Base-by-base conservation (phyloP, 2,797 vertebrate genomes). In the Parauchenoglanis punctatus region DNA sequence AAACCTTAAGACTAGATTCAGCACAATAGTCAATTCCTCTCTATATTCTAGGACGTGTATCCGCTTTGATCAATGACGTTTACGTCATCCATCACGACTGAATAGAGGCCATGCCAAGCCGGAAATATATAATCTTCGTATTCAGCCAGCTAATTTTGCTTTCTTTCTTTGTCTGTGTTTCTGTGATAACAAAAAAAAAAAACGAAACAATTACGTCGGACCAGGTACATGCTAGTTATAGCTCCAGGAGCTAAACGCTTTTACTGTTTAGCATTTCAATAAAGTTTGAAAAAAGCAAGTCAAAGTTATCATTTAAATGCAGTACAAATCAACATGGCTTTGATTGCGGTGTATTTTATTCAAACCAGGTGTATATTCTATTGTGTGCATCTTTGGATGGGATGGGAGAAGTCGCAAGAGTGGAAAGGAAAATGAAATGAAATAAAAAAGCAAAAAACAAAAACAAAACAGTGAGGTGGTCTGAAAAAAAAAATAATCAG, bases 151-250 rank as follows among this genome's bases (percentile, higher is more conserved):
- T 44, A 59, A 61, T 44, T 81, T 61, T 5, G 54, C 25, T 59
- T 81, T 61, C 20, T 61, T 80, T 56, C 46, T 15, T 52, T 56
- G 4, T 81, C 35, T 61, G 35, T 68, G 15, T 44, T 58, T 59
- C 65, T 75, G 40, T 49, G 52, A 68, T 56, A 13, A 46, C 17
- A 10, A 86, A 44, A 67, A 80, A 80, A 54, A 81, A 20, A 80
- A 65, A 56, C 40, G 58, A 52, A 81, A 25, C 17, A n/a, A 73
- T 49, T 49, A 49, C 49, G 31, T 35, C 54, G 5, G 49, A 54
- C 25, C 59, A 67, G 46, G n/a, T 68, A 58, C 31, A 28, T 63
- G 46, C 81, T 56, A 28, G 44, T 87, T 87, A 23, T n/a, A 76
- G 58, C 81, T 83, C 20, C 46, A 28, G 72, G 70, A 67, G 59